Base-by-base conservation (phyloP, 2,113 vertebrate genomes). In the Scomber colias region DNA sequence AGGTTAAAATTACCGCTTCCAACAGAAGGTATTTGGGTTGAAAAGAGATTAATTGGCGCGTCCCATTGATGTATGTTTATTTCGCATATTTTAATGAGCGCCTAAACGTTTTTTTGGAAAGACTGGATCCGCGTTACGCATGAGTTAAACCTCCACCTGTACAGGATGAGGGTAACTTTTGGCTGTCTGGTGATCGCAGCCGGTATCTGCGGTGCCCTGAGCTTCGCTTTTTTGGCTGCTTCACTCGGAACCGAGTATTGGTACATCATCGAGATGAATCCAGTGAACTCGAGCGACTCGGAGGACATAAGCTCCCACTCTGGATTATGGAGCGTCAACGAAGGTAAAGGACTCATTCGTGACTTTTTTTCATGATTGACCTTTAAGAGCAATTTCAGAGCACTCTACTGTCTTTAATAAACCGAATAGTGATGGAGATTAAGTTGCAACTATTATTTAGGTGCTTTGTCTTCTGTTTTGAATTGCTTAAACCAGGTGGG, bases 261-360 rank as follows among this genome's bases (percentile, higher is more conserved):
- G 96, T 96, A 96, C 88, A 86, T 96, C 60, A 95, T 95, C 82
- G 92, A 95, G 76, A 95, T 95, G 87, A 92, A 94, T n/a, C 85
- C 61, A 70, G 62, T 80, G 21, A 92, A 93, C 61, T 60, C 87
- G 68, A 89, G 93, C 12, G 87, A 85, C 31, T 50, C 87, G 0
- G 90, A 90, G 51, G 89, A 87, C 54, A 86, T 94, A 77, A 93
- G 90, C 71, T 95, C 91, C 1, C 93, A 88, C 17, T 90, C 77
- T 3, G 95, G 95, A 71, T 93, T 96, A 54, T 95, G 95, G 95
- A 90, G 85, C 50, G 94, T 93, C 40, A 91, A 91, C 15, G 82
- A 91, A 96, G 93, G 94, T 95, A 93, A 95, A 10, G 92, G 92
- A 71, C 35, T 40, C 35, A 40, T 40, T 40, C 7, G 4, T 8